Conservation (phyloP, 1,140 invertebrate genomes). For the Tachypleus tridentatus region DNA sequence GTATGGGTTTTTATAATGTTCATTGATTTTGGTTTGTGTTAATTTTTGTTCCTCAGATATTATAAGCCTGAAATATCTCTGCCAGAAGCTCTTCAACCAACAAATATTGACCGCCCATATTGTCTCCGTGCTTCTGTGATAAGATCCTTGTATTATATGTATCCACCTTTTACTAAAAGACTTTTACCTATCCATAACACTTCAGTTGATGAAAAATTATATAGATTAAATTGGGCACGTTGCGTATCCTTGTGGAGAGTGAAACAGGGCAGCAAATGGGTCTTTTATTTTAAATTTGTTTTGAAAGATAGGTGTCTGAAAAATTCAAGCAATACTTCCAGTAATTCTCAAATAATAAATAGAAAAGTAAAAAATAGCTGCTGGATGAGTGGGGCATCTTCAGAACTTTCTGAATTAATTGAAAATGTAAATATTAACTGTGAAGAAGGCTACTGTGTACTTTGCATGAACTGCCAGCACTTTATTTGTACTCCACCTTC, state of each 20-base stretch:
- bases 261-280: conserved; percentile 39
- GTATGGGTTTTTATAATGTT: background rate
- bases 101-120: conserved; percentile 41
- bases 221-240: conserved; percentile 21
- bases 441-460: conserved; percentile 46
- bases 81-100: conserved; percentile 42
- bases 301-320: background rate
- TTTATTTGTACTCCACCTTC: conserved; percentile 37
- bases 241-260: conserved; percentile 49
- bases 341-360: conserved; percentile 18
- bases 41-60: conserved; percentile 28
- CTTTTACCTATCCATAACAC: conserved; percentile 33
- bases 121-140: conserved; percentile 48
- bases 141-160: conserved; percentile 45
- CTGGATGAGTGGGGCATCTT: conserved; percentile 9
- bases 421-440: conserved; percentile 46
- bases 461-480: conserved; percentile 39
- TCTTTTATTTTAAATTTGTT: conserved; percentile 47
- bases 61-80: conserved; percentile 32
- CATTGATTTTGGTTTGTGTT: conserved; percentile 6
- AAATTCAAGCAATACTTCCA: conserved; percentile 11
- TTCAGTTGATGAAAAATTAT: conserved; percentile 40
- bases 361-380: background rate
- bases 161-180: conserved; percentile 38
- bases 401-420: conserved; percentile 36